Evolutionary conservation across 2,113 vertebrate genomes (phyloP), one percentile per base, ranked within the genome.

Genomic region (Desmodus rotundus): DNA sequence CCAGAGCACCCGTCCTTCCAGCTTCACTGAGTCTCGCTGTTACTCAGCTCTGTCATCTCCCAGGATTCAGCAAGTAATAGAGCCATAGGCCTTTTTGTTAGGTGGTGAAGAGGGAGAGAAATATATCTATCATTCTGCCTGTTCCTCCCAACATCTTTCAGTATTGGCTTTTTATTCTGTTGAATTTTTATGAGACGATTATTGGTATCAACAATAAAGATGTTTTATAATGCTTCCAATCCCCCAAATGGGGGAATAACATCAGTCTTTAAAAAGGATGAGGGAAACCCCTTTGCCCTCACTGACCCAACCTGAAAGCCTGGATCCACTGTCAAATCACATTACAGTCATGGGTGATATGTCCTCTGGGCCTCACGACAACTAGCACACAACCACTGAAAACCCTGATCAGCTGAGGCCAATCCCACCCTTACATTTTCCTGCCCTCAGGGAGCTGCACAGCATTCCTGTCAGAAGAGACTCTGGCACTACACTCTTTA

Each of bases 1-100:
- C 58, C 26, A 33, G 12, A 43, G 4, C 50, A 67, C 4, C 1
- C 0, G 38, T 26, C 24, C 52, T 9, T 10, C 7, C 20, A 10
- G 38, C 38, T 70, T 24, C 38, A 31, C 4, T 4, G 15, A n/a
- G 19, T 41, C 14, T 36, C 67, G 31, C 28, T n/a, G 31, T 61
- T 50, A 8, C 26, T 6, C 1, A 56, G 33, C 28, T 31, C 70
- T 58, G 33, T 24, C 68, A 70, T 4, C 38, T 54, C 22, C 33
- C 56, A 50, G n/a, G 8, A 81, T 33, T 81, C 16, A 43, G 10
- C 61, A 45, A 85, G 61, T 12, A 15, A 63, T 50, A 45, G 52
- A 45, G 26, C 4, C 63, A n/a, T 0, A 41, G 56, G 7, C 54
- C 68, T 61, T 82, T 58, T 10, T 24, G 7, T 47, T 77, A 67